Conservation (phyloP, 2,797 vertebrate species). For the Melanogrammus aeglefinus region DNA sequence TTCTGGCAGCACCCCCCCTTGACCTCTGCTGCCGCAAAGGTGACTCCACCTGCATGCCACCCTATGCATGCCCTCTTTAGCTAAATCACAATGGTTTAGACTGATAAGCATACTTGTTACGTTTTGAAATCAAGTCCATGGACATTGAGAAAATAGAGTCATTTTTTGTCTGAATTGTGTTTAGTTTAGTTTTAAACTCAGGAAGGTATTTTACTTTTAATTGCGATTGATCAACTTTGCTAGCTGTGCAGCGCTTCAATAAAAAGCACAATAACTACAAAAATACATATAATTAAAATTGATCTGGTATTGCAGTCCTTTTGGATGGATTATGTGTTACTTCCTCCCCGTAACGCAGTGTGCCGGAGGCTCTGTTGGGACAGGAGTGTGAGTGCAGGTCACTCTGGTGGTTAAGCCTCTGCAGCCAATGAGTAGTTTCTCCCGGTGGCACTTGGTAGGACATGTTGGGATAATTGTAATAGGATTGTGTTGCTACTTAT, state of each 20-base stretch:
- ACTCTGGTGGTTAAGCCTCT: conserved; percentile 27
- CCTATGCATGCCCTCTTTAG: background rate
- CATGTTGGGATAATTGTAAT: conserved; percentile 84
- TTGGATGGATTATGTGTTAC: background rate
- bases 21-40: background rate
- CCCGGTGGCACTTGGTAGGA: conserved; percentile 66
- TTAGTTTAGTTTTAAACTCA: background rate
- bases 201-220: background rate
- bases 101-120: background rate
- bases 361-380: background rate
- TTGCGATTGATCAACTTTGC: background rate
- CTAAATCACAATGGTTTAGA: background rate
- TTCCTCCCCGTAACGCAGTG: background rate
- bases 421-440: conserved; percentile 41
- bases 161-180: background rate
- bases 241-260: background rate
- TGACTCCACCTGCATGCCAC: background rate
- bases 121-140: background rate
- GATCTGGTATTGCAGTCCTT: no score
- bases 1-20: background rate
- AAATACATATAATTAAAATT: no score
- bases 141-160: background rate
- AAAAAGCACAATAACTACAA: background rate
- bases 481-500: conserved; percentile 82
- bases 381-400: conserved; percentile 9